Evolutionary conservation across 2,888 invertebrate species (phyloP), one percentile per base, ranked within the genome.

Genomic region (Dioctria linearis): DNA sequence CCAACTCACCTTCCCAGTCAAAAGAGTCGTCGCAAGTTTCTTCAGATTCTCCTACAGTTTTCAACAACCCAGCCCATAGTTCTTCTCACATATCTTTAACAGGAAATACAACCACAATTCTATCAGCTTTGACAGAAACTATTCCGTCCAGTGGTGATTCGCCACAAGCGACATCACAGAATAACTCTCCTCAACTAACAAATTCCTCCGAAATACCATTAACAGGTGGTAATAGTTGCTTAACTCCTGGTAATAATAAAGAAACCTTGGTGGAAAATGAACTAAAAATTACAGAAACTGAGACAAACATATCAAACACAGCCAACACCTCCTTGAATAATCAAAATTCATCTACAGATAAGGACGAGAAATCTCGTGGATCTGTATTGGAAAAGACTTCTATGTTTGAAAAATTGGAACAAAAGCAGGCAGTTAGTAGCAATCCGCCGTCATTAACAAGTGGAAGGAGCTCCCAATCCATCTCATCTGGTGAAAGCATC

Each of bases 341-440:
- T 83, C 76, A 80, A 81, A 69, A 76, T 57, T 79, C 66, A 78
- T 81, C 84, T 80, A 81, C 83, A 82, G 84, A 88, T 9, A 75
- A 87, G 78, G 89, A 89, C 82, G 88, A 88, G 67, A 87, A 87
- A 75, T 87, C 88, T 3, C 86, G 87, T 39, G 89, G 89, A 69
- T 89, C 89, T 2, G 89, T 89, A 13, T 83, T 89, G 69, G 89
- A 89, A 81, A 89, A 89, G 84, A 88, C 88, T 39, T 89, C 89
- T 40, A 88, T 89, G 88, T 89, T 89, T 83, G 89, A 89, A 83
- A 80, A 81, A 82, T 43, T 66, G 25, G 63, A 71, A 40, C 65
- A 75, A 51, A 75, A 79, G 79, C 79, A 80, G 39, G 42, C 80
- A 67, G 80, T 66, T 63, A 84, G 80, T 65, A 84, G 83, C 69